A percentile compares a stretch with the other conserved stretches of the same genome.
phyloP scores from a whole-genome alignment of 2,797 vertebrate genomes.

The Acipenser oxyrinchus region DNA sequence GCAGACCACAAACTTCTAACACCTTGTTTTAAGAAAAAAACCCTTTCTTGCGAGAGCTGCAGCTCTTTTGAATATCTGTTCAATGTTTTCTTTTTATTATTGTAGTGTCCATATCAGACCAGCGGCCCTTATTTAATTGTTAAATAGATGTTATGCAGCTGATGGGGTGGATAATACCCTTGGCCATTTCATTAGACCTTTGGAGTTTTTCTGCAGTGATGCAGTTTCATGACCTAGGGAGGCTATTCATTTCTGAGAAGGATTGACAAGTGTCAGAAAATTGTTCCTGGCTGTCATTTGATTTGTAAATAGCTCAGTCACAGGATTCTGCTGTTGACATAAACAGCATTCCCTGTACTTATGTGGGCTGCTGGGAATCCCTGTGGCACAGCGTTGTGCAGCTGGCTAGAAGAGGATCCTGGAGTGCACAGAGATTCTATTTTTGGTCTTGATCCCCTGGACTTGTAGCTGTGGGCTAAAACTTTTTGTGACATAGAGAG shows the following conservation, averaged over 20 bases:
- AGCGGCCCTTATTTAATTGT: too few species aligned
- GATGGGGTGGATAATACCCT: too few species aligned
- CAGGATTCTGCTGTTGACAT: background rate
- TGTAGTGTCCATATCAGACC: too few species aligned
- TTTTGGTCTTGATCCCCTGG: background rate
- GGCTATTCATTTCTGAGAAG: background rate
- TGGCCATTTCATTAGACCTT: too few species aligned
- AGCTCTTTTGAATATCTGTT: too few species aligned
- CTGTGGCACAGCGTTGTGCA: too few species aligned
- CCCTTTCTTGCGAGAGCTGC: too few species aligned
- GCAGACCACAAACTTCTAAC: too few species aligned
- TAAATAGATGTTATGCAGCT: too few species aligned
- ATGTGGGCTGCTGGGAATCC: background rate
- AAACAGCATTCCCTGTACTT: background rate
- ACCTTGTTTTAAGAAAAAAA: too few species aligned
- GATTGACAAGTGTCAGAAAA: background rate
- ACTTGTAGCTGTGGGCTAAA: background rate
- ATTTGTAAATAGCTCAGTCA: background rate
- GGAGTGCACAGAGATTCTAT: background rate
- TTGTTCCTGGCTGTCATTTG: background rate
- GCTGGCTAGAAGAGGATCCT: too few species aligned
- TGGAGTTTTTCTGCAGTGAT: background rate
- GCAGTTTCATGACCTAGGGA: background rate
- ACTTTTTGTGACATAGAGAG: background rate
- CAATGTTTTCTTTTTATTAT: too few species aligned